Base-by-base conservation (phyloP, 2,888 invertebrate species). In the Tachina grossa region DNA sequence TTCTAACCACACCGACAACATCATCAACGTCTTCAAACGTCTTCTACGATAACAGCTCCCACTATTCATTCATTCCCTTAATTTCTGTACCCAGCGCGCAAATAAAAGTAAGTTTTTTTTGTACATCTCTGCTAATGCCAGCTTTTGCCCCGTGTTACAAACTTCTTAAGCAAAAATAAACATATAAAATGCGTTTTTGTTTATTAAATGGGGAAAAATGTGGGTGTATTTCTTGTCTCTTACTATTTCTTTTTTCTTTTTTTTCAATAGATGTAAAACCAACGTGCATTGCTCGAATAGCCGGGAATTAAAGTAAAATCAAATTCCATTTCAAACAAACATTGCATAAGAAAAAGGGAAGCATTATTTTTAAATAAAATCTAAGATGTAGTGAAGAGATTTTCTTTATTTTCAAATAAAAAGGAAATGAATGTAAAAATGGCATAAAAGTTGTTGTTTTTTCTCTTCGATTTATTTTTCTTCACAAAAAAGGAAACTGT, bases 161-260 rank as follows among this genome's bases (percentile, higher is more conserved):
- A 45, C n/a, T 71, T 45, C 22, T 69, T 55, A 31, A 31, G 19
- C 59, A 69, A 74, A 81, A 77, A 85, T 53, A 82, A 78, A 53
- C 75, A 78, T 43, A 16, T 72, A 22, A 77, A 81, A 85, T 85
- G 79, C 71, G 75, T 75, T 72, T 83, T 76, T 59, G 51, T 72
- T 77, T 72, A 53, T 59, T 65, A 49, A 83, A 71, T 65, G 6
- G 39, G 43, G 57, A 65, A 66, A 81, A 72, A 47, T 63, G 57
- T 51, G 19, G 59, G 55, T 57, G 84, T 71, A 61, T 65, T 79
- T 77, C 63, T 63, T 78, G 53, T 63, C 53, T 69, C 16, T 55
- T 16, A 31, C 43, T 78, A n/a, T 75, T 51, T 63, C 43, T 2
- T 55, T 65, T 31, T 16, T 65, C 13, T 43, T n/a, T 55, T 11